Base-by-base conservation (phyloP, 2,797 vertebrate genomes). In the Brachyrhaphis roseni region DNA sequence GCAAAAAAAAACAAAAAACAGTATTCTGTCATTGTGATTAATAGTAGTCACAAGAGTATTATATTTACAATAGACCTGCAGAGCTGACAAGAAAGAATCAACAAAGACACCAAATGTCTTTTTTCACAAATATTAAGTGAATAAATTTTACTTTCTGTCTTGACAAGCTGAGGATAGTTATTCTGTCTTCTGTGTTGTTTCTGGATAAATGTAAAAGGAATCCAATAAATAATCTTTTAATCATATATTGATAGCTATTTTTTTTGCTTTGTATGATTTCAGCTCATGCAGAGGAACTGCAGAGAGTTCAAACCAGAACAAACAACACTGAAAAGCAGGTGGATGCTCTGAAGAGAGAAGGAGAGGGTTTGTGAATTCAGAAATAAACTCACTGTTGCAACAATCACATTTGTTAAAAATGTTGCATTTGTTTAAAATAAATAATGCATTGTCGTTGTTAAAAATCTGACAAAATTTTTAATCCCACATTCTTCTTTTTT, bases 301-400 rank as follows among this genome's bases (percentile, higher is more conserved):
- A 36, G 5, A 20, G 34, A 23, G 41, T 89, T 26, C 83, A 81
- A 83, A 13, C 26, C 57, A 77, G 26, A 2, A 12, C 76, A 80
- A 79, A 81, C 5, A 18, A 68, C 15, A 91, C 79, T 78, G 87
- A 84, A 76, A 86, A 68, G 34, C 78, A 88, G 23, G 76, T 92
- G 80, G 75, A 87, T 41, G 71, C 62, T 77, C 83, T 91, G 34
- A 86, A 26, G 45, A 84, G 31, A 81, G 78, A 81, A 10, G 23
- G 39, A 72, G 55, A 82, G 85, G 86, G 87, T 82, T 64, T 51
- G 80, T 71, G 34, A 51, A 28, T 70, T 34, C 57, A 62, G 31
- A 34, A 8, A 62, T 28, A 57, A 57, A 15, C 1, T 57, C 55
- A n/a, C 3, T 20, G 8, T 6, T 0, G 0, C 7, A 8, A 26